These are phyloP conservation scores for Aleiodes testaceus DNA, from an alignment of 2,888 invertebrate species.

Conservation along the genomic window DNA sequence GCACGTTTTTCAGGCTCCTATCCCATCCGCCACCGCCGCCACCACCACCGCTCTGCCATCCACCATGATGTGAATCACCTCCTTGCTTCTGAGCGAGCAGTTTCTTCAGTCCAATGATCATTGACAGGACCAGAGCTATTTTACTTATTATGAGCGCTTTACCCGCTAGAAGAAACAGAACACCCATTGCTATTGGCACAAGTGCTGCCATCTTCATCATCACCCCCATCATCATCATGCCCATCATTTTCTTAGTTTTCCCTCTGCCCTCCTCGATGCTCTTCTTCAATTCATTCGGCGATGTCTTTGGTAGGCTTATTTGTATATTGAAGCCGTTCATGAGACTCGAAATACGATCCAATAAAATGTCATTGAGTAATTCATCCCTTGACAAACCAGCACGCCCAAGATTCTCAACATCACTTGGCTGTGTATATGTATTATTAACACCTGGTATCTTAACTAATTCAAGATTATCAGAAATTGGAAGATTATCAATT, in stretches of 20 bases:
- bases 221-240: slow-evolving; percentile 92
- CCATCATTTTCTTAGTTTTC: slow-evolving; percentile 93
- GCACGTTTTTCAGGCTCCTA: slow-evolving; percentile 74
- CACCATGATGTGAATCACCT: slow-evolving; percentile 71
- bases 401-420: slow-evolving; percentile 77
- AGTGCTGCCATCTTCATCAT: slow-evolving; percentile 89
- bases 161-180: slow-evolving; percentile 86
- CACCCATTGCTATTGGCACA: slow-evolving; percentile 86
- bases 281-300: slow-evolving; percentile 80
- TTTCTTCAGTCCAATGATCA: slow-evolving; percentile 89
- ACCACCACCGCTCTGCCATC: slow-evolving; percentile 73
- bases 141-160: slow-evolving; percentile 89
- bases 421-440: slow-evolving; percentile 66
- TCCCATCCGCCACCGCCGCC: slow-evolving; percentile 80
- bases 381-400: slow-evolving; percentile 80
- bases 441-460: slow-evolving; percentile 73
- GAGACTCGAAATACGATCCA: slow-evolving; percentile 82
- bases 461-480: slow-evolving; percentile 81
- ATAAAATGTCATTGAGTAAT: slow-evolving; percentile 80
- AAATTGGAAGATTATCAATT: slow-evolving; percentile 79
- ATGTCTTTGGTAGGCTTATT: slow-evolving; percentile 83
- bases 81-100: slow-evolving; percentile 81
- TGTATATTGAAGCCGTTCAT: slow-evolving; percentile 85
- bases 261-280: slow-evolving; percentile 87
- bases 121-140: slow-evolving; percentile 86